These are phyloP conservation scores for Torymus aiolomorphi DNA, from an alignment of 2,888 invertebrate species.

Conservation along the genomic window DNA sequence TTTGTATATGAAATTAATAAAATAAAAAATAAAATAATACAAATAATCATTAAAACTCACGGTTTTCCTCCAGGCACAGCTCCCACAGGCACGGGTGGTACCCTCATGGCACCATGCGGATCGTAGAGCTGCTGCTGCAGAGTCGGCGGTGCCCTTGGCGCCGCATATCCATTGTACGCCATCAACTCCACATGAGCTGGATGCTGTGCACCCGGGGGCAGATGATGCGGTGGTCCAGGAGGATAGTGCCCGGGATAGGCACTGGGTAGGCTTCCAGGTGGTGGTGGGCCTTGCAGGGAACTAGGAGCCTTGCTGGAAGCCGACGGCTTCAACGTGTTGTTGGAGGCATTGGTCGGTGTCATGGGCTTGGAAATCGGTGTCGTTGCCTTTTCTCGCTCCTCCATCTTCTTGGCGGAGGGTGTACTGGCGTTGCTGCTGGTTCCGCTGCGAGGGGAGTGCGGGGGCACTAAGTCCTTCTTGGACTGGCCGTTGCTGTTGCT, in stretches of 20 bases:
- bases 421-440: constrained; percentile 93
- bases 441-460: constrained; percentile 82
- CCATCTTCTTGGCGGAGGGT: constrained; percentile 88
- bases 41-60: constrained; percentile 79
- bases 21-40: too few species aligned
- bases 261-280: constrained; percentile 70
- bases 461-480: constrained; percentile 69
- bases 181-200: constrained; percentile 82
- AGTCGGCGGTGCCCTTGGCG: constrained; percentile 78
- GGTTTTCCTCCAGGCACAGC: constrained; percentile 89
- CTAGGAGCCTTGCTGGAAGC: constrained; percentile 73
- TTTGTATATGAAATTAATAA: too few species aligned
- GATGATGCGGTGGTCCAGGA: constrained; percentile 79
- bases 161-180: constrained; percentile 79
- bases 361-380: constrained; percentile 93
- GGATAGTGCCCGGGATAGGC: constrained; percentile 74
- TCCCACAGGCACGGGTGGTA: constrained; percentile 80
- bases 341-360: constrained; percentile 83
- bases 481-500: constrained; percentile 69
- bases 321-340: constrained; percentile 64
- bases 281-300: constrained; percentile 68
- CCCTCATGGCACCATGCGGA: constrained; percentile 81
- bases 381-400: constrained; percentile 88
- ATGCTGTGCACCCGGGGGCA: constrained; percentile 78
- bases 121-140: constrained; percentile 80